Evolutionary conservation across 2,797 vertebrate species (phyloP).

Genomic region (Pachyuromys duprasi): DNA sequence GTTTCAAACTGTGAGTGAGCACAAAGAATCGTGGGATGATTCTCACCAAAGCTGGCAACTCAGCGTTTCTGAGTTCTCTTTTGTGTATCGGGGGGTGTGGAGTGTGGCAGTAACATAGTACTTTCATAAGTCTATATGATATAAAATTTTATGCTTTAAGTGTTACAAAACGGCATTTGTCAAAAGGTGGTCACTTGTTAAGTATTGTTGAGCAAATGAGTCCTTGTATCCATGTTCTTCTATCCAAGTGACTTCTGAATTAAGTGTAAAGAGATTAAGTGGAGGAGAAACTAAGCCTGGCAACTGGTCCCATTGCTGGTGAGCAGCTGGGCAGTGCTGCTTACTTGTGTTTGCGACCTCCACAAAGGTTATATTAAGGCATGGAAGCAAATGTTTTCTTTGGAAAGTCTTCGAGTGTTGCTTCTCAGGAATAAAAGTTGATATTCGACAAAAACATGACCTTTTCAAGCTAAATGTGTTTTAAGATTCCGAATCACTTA

Average conservation of each 20-base stretch:
- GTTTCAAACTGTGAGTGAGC: constrained; percentile 96
- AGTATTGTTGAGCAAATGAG: background rate
- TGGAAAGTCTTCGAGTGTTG: background rate
- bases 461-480: background rate
- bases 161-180: background rate
- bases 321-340: background rate
- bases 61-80: background rate
- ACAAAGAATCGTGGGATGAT: background rate
- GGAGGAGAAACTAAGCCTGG: background rate
- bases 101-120: background rate
- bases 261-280: background rate
- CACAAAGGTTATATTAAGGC: background rate
- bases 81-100: background rate
- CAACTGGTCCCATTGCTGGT: background rate
- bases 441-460: background rate
- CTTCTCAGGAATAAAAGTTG: constrained; percentile 21
- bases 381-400: background rate
- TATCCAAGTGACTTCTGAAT: constrained; percentile 1
- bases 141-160: background rate
- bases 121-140: background rate
- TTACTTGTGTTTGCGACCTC: background rate
- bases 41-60: background rate
- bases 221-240: background rate
- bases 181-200: constrained; percentile 4
- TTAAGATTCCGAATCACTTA: background rate